Evolutionary conservation across 2,797 vertebrate genomes (phyloP), one percentile per base, ranked within the genome.

Genomic region (Crocidura indochinensis): DNA sequence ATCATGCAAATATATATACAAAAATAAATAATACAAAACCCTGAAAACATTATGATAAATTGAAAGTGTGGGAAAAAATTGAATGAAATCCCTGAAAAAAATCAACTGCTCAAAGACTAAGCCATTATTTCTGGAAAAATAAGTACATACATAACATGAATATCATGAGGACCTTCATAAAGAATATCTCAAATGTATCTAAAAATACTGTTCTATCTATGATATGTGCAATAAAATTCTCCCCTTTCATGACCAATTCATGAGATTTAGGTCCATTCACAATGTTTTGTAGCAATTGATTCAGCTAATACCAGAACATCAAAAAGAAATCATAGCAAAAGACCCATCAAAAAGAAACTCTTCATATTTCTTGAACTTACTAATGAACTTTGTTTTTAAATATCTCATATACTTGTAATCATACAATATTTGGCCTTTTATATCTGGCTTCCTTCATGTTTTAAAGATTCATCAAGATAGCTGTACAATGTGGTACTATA

Each of bases 401-500:
- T 3, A 71, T 76, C 87, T 69, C 44, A 64, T 46, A 62, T 47
- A 47, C 87, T 62, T 79, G n/a, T 5, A 68, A 84, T 76, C 31
- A 76, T 62, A 87, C 4, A 76, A 51, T 69, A 79, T 53, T 22
- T 84, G 49, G 8, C 11, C 2, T 87, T 91, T 93, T 76, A 10
- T 76, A 20, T 71, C 26, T 90, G 46, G 10, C 17, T 78, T 90
- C n/a, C 84, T 92, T 81, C 24, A 84, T 71, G 8, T 81, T 83
- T 90, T 93, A 19, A 90, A 88, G 15, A n/a, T 75, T 75, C 27
- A 75, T 71, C 8, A 27, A 62, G 8, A 3, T 62, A 56, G 56
- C 76, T 76, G 38, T n/a, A 82, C 74, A 31, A 56, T 56, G 81
- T 65, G 81, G 20, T 77, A 38, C 8, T 90, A 71, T 14, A 69